Evolutionary conservation across 2,113 vertebrate genomes (phyloP), one percentile per base, ranked within the genome.

Genomic region (Leiothrix lutea): DNA sequence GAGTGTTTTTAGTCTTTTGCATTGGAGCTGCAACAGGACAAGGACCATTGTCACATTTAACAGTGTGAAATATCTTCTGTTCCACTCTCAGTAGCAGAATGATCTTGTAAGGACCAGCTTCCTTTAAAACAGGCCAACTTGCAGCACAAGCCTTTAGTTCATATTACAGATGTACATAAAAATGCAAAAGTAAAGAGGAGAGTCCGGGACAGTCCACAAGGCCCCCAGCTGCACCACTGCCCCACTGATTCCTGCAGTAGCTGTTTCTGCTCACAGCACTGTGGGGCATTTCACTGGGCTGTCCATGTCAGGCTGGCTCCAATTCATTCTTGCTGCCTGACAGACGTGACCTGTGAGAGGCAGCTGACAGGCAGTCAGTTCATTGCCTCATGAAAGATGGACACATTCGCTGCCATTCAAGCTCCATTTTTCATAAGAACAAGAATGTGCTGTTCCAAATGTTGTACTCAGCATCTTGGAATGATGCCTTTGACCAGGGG

Each of bases 101-200:
- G 19, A 48, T 64, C 50, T 51, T 40, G 19, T 69, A 50, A 47
- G 14, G 51, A 12, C 4, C 8, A 15, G 13, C 7, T 88, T 61
- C 48, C 25, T 85, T 89, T 48, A 82, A 79, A 74, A 38, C 22
- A 62, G 45, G 11, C 19, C 35, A 35, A 6, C 17, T n/a, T 44
- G 51, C 44, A 74, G 66, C 15, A 58, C 21, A 62, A 70, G 20
- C 7, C 31, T 74, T 36, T 40, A 45, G 45, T 14, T 56, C 1
- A 0, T 19, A 66, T n/a, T 0, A 2, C 18, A 33, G n/a, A 44
- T 24, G 19, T 9, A 33, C 0, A 0, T 14, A 66, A 78, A 66
- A 71, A 29, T 56, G 26, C 22, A 42, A 8, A 72, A 69, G 19
- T 3, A 54, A 65, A 57, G 58, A 79, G 31, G 18, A 60, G 51